Conservation (phyloP, 2,113 vertebrate species). For the Pyrgilauda ruficollis region DNA sequence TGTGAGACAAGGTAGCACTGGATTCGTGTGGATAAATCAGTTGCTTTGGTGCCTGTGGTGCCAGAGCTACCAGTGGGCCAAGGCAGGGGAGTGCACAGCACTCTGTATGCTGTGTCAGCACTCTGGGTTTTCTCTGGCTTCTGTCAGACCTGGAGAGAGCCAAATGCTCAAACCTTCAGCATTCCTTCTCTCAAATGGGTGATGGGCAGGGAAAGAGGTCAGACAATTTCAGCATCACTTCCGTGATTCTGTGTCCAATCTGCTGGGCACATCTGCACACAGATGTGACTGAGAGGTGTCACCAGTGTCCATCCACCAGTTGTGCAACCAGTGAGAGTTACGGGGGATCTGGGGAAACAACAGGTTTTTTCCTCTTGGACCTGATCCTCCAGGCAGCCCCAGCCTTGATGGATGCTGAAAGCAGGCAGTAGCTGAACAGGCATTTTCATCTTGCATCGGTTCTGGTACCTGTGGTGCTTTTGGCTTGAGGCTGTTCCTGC, state of each 20-base stretch:
- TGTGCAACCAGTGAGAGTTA: neutral
- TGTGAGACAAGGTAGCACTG: neutral
- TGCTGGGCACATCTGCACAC: neutral
- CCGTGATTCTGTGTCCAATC: neutral
- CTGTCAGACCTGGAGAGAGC: neutral
- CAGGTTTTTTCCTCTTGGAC: fast-evolving
- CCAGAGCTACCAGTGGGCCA: neutral
- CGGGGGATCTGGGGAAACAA: neutral
- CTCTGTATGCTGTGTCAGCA: neutral
- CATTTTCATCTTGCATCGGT: neutral
- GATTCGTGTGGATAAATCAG: neutral
- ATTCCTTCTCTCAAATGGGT: neutral
- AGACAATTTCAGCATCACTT: neutral
- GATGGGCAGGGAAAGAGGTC: fast-evolving
- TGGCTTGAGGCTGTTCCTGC: neutral
- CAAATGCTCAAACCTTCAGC: neutral
- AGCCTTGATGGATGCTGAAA: neutral
- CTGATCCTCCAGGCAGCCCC: neutral
- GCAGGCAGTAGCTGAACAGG: neutral
- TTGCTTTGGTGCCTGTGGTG: neutral
- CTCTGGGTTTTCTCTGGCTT: neutral
- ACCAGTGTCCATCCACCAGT: fast-evolving
- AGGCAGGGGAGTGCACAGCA: neutral
- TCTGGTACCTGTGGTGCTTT: neutral
- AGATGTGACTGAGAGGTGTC: neutral